phyloP scores from a whole-genome alignment of 1,140 invertebrate species.

The Aricia agestis region DNA sequence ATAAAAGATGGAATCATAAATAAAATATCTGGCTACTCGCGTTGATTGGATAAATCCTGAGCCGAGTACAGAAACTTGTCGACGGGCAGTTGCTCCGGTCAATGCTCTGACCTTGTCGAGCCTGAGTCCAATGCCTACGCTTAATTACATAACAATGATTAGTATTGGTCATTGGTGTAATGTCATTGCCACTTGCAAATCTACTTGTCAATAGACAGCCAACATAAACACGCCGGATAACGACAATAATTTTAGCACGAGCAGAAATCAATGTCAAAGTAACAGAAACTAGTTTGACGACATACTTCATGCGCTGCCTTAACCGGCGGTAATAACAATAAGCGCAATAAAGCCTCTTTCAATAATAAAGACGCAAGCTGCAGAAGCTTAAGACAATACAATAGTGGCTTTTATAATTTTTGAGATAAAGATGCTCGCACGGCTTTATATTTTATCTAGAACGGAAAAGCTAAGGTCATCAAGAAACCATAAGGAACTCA shows the following conservation, averaged over 20 bases:
- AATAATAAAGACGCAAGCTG: neutral
- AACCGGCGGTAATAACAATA: neutral
- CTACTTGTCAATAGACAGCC: neutral
- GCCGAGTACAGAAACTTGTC: conserved; percentile 16
- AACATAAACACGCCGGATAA: no score
- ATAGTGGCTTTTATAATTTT: neutral
- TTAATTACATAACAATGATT: conserved; percentile 27
- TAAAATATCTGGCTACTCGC: conserved; percentile 2
- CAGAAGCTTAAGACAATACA: neutral
- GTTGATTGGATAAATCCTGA: conserved; percentile 14
- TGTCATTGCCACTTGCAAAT: conserved; percentile 3
- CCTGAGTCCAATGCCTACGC: conserved; percentile 28
- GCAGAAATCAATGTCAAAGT: neutral
- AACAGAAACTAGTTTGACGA: neutral
- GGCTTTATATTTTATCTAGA: neutral
- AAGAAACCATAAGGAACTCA: neutral
- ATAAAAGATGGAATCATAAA: neutral
- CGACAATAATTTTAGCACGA: neutral
- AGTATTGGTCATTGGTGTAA: neutral
- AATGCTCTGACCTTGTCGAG: conserved; percentile 53
- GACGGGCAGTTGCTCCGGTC: conserved; percentile 32
- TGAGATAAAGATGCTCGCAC: neutral
- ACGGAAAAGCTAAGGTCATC: neutral
- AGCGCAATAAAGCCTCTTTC: neutral
- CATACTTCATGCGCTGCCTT: neutral